A percentile compares a stretch with the other conserved stretches of the same genome.
phyloP scores from a whole-genome alignment of 2,888 invertebrate species.

The Oscheius onirici region DNA sequence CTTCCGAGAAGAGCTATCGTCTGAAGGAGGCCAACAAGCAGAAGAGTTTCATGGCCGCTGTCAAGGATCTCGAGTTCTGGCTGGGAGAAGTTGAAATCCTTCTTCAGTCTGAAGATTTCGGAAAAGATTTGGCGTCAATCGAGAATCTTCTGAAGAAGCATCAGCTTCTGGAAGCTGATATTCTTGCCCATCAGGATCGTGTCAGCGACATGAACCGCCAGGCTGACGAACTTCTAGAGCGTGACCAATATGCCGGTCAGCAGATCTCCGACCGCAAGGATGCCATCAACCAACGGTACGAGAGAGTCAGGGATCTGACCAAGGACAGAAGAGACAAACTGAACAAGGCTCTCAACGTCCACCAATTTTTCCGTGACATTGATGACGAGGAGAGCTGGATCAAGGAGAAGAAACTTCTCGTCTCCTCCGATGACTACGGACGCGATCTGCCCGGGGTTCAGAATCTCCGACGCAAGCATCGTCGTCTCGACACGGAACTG shows the following conservation, averaged over 20 bases:
- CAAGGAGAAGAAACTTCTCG: slow-evolving; percentile 96
- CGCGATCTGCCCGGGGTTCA: slow-evolving; percentile 97
- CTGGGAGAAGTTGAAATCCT: slow-evolving; percentile 85
- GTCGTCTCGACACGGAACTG: slow-evolving; percentile 95
- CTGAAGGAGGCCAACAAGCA: slow-evolving; percentile 99
- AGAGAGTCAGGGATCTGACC: slow-evolving; percentile 81
- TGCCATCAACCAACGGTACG: slow-evolving; percentile 93
- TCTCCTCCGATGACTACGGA: slow-evolving; percentile 97
- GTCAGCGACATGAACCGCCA: slow-evolving; percentile 74
- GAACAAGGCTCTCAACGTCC: slow-evolving; percentile 94
- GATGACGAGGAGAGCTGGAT: slow-evolving; percentile 99
- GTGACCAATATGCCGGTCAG: slow-evolving; percentile 95
- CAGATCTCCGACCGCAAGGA: slow-evolving; percentile 87
- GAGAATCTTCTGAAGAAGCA: slow-evolving; percentile 96
- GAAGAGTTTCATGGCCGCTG: slow-evolving; percentile 97
- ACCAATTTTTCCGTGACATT: slow-evolving; percentile 98
- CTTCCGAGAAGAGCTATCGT: slow-evolving; percentile 95
- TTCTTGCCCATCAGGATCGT: slow-evolving; percentile 83
- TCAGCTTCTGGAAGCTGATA: slow-evolving; percentile 95
- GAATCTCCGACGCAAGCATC: slow-evolving; percentile 97
- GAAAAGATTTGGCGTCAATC: slow-evolving; percentile 88
- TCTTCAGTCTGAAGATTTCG: slow-evolving; percentile 59
- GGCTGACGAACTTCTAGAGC: slow-evolving; percentile 92
- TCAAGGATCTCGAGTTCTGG: slow-evolving; percentile 99
- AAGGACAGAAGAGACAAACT: slow-evolving; percentile 89